These are phyloP conservation scores for Acleris laterana DNA, from an alignment of 2,888 invertebrate species.

Conservation along the genomic window DNA sequence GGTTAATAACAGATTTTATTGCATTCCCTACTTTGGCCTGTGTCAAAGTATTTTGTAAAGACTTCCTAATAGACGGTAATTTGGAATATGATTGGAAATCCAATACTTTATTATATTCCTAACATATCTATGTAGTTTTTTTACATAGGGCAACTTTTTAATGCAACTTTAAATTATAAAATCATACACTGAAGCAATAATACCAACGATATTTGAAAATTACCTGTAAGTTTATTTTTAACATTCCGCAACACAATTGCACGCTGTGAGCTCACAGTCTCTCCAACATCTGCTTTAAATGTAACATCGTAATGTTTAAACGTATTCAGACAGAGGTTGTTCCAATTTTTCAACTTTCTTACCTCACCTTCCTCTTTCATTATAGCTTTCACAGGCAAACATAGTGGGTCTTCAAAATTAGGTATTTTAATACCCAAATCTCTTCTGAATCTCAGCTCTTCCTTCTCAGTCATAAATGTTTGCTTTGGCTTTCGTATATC, in stretches of 20 bases:
- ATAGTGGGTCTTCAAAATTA: constrained; percentile 73
- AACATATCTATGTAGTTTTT: too few species aligned
- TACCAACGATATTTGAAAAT: neutral
- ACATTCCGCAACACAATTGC: constrained; percentile 65
- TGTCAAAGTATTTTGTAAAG: neutral
- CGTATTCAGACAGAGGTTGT: constrained; percentile 68
- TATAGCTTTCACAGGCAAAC: constrained; percentile 68
- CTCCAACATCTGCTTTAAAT: constrained; percentile 57
- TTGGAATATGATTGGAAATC: too few species aligned
- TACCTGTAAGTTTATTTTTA: constrained; percentile 62
- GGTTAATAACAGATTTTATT: too few species aligned
- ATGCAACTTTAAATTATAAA: too few species aligned
- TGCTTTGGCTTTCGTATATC: constrained; percentile 20
- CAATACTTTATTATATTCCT: too few species aligned
- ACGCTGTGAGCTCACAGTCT: constrained; percentile 57
- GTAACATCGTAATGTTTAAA: constrained; percentile 58
- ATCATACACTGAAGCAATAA: neutral
- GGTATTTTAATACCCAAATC: constrained; percentile 62
- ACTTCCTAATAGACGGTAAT: neutral
- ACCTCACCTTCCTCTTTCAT: constrained; percentile 51
- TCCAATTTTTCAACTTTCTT: constrained; percentile 66
- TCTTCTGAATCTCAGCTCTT: constrained; percentile 47
- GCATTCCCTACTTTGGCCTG: too few species aligned
- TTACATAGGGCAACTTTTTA: too few species aligned
- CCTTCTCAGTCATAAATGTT: constrained; percentile 16